Conservation (phyloP, 30 jellyfish, hydroid and myxozoan genomes). For the Aurelia coerulea region DNA sequence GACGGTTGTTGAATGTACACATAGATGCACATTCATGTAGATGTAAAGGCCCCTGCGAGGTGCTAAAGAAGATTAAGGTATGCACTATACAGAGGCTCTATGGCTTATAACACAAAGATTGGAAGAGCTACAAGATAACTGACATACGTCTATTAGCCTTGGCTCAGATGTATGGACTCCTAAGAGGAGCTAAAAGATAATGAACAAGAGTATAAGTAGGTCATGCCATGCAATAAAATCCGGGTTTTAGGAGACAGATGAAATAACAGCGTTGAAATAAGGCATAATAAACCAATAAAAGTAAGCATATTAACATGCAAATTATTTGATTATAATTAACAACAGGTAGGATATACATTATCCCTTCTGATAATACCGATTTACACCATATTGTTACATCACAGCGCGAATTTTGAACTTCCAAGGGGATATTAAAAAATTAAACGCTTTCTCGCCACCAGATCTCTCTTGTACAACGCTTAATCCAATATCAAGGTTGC, state of each 20-base stretch:
- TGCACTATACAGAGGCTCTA: too few species aligned
- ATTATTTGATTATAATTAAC: slow-evolving; percentile 48
- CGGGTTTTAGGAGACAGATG: slow-evolving; percentile 44
- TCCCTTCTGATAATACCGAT: slow-evolving; percentile 35
- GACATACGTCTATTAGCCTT: too few species aligned
- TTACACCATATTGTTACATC: slow-evolving; percentile 40
- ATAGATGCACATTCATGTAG: too few species aligned
- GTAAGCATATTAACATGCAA: slow-evolving; percentile 61
- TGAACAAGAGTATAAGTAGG: slow-evolving; percentile 21
- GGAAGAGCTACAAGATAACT: too few species aligned
- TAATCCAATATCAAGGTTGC: slow-evolving; percentile 46
- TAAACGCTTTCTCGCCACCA: slow-evolving; percentile 10
- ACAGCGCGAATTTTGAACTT: slow-evolving; percentile 22
- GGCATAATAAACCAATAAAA: slow-evolving; percentile 68
- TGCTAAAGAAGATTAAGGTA: too few species aligned
- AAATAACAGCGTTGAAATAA: slow-evolving; percentile 63
- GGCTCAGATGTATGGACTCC: too few species aligned
- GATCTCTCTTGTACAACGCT: neutral
- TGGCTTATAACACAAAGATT: too few species aligned
- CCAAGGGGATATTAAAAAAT: slow-evolving; percentile 8
- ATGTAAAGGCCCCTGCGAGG: too few species aligned
- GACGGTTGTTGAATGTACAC: too few species aligned
- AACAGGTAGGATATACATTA: slow-evolving; percentile 49
- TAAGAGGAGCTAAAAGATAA: neutral
- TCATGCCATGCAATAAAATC: slow-evolving; percentile 46